Percentiles rank a stretch among this genome's conserved stretches.
Evolutionary conservation across 2,888 invertebrate species (phyloP).

Genomic region (Apamea crenata): DNA sequence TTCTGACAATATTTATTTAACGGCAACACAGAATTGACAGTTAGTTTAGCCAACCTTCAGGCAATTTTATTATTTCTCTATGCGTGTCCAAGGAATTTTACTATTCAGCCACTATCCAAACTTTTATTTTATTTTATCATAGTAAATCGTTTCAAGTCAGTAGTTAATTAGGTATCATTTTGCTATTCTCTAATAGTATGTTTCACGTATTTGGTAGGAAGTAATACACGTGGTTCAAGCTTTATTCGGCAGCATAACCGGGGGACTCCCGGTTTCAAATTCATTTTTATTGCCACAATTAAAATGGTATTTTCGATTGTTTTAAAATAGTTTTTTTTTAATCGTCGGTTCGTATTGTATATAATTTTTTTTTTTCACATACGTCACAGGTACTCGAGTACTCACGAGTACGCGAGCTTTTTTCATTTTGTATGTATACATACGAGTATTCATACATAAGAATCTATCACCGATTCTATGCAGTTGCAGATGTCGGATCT

Average conservation of each 20-base stretch:
- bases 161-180: neutral
- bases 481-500: neutral
- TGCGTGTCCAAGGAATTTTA: constrained; percentile 11
- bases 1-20: constrained; percentile 1
- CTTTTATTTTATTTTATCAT: too few relatives aligned
- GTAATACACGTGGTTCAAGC: neutral
- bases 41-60: constrained; percentile 44
- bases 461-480: neutral
- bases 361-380: neutral
- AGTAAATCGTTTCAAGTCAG: too few relatives aligned
- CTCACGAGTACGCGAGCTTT: neutral
- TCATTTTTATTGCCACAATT: neutral
- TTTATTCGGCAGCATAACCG: neutral
- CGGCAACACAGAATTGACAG: constrained; percentile 55
- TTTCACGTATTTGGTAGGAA: too few relatives aligned
- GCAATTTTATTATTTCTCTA: neutral
- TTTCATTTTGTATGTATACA: neutral
- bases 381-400: neutral
- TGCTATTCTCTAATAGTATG: neutral
- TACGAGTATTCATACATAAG: too few relatives aligned
- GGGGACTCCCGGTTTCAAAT: neutral
- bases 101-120: constrained; percentile 4
- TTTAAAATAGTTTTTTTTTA: neutral
- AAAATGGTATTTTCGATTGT: too few relatives aligned
- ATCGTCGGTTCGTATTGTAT: neutral